Conservation (phyloP, 35 echinoderm and acorn worm genomes). For the Diadema setosum region DNA sequence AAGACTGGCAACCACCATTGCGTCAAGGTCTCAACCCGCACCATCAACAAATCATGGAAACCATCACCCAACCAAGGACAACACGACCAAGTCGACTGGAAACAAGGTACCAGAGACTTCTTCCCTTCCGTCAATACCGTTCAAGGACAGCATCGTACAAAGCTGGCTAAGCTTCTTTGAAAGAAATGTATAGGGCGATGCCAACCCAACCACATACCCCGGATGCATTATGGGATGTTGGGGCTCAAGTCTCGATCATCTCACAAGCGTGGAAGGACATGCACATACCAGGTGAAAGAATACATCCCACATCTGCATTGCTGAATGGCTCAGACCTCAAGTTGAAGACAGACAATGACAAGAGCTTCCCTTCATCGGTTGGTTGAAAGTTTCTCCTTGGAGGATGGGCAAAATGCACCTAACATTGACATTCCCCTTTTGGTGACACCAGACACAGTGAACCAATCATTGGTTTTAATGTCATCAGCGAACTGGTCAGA, state of each 20-base stretch:
- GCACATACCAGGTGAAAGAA: neutral
- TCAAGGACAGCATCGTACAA: neutral
- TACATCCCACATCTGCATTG: neutral
- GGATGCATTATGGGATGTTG: conserved; percentile 39
- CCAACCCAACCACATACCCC: neutral
- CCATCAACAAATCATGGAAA: neutral
- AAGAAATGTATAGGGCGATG: conserved; percentile 13
- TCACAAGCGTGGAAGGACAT: neutral
- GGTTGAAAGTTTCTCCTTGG: neutral
- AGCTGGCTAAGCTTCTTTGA: conserved; percentile 18
- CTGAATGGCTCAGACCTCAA: neutral
- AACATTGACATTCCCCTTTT: neutral
- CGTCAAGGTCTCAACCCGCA: neutral
- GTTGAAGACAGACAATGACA: conserved; percentile 30
- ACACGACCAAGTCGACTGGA: too few relatives aligned
- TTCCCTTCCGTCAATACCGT: neutral
- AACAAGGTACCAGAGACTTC: too few relatives aligned
- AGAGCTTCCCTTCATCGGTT: conserved; percentile 27
- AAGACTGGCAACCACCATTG: neutral
- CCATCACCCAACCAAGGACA: too few relatives aligned
- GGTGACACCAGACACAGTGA: neutral
- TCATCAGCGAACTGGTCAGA: neutral
- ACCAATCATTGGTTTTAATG: too few relatives aligned
- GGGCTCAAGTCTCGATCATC: conserved; percentile 39
- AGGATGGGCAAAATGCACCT: neutral